Evolutionary conservation across 37 sponge, comb jelly and placozoan genomes (phyloP).

Genomic region (Theonella swinhoei): DNA sequence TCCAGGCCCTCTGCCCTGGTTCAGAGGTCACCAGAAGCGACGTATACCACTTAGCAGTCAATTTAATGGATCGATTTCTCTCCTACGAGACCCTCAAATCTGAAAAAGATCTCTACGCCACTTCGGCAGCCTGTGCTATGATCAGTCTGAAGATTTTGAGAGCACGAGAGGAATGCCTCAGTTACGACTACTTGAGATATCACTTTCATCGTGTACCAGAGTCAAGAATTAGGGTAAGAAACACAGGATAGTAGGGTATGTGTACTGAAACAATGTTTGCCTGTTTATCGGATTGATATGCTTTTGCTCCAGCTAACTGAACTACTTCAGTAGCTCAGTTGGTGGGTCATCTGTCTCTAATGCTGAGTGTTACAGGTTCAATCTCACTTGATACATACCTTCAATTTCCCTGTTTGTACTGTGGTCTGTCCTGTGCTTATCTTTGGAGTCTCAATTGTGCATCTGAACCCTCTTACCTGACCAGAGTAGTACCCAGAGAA

Average conservation of each 20-base stretch:
- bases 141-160: constrained; percentile 58
- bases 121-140: constrained; percentile 47
- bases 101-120: constrained; percentile 24
- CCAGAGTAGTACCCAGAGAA: no score
- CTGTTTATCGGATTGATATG: constrained; percentile 3
- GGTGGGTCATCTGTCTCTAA: neutral
- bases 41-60: constrained; percentile 52
- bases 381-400: no score
- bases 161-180: constrained; percentile 45
- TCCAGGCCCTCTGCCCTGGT: constrained; percentile 43
- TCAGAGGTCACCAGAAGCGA: constrained; percentile 30
- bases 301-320: no score
- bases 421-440: no score
- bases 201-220: constrained; percentile 26
- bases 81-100: constrained; percentile 22
- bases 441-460: no score
- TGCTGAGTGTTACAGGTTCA: no score
- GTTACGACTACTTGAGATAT: constrained; percentile 24
- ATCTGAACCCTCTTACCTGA: no score
- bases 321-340: no score
- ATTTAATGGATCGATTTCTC: constrained; percentile 58
- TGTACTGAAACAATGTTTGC: neutral
- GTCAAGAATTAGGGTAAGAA: constrained; percentile 38
- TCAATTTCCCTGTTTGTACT: no score
- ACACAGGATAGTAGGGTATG: neutral